Evolutionary conservation across 2,113 vertebrate species (phyloP).

Genomic region (Crotalus tigris): DNA sequence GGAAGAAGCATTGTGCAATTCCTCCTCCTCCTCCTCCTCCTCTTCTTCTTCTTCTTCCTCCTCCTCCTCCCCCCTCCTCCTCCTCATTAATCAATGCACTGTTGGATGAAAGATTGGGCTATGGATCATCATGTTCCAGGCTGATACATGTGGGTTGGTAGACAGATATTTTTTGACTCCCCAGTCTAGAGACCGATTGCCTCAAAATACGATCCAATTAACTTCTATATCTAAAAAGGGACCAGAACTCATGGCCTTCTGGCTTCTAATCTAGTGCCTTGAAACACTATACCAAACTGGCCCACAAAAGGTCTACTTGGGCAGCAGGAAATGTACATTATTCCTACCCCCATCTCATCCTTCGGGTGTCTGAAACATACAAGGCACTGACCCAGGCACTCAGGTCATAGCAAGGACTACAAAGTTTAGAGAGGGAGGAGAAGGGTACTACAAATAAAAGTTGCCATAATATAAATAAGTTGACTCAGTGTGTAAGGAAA

Average conservation of each 20-base stretch:
- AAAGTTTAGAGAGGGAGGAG: neutral
- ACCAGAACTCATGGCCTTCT: neutral
- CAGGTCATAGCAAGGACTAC: neutral
- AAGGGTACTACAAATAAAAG: neutral
- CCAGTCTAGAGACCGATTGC: neutral
- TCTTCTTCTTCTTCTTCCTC: neutral
- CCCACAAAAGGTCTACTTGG: neutral
- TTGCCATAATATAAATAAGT: neutral
- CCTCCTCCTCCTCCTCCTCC: neutral
- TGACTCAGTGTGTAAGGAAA: neutral
- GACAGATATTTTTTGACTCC: neutral
- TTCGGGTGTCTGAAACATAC: neutral
- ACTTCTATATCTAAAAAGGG: neutral
- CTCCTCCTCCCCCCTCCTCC: neutral
- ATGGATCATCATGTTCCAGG: neutral
- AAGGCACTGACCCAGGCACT: neutral
- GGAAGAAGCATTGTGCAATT: neutral
- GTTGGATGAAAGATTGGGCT: neutral
- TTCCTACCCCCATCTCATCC: neutral
- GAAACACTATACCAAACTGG: neutral
- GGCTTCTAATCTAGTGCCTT: neutral
- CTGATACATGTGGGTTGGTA: neutral
- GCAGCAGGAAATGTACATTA: no score
- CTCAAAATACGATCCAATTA: neutral
- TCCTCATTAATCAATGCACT: neutral